Base-by-base conservation (phyloP, 2,888 invertebrate genomes). In the Ptilodon capucinus region DNA sequence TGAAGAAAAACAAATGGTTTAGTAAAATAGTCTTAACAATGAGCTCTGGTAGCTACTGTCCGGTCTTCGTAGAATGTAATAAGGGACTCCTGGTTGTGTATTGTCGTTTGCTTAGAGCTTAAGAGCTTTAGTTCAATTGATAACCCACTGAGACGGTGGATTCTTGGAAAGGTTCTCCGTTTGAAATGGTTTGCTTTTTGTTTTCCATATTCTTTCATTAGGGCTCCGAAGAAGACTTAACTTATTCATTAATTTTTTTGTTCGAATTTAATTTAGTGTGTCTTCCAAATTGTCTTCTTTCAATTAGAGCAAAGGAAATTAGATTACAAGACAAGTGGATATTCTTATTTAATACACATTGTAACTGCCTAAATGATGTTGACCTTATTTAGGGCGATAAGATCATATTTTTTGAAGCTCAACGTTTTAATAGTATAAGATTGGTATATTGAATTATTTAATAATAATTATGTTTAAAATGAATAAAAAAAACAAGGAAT, bases 31-130 rank as follows among this genome's bases (percentile, higher is more conserved):
- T 68, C 61, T 47, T 59, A 69, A 84, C 84, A 85, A 86, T 79
- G 73, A 68, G 64, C 75, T 70, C 68, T 57, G 74, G 76, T 74
- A 59, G 64, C 61, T 51, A 51, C 60, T 76, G 78, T 80, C 76
- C 74, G 65, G 81, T 82, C 86, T 87, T 81, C 80, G 81, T 74
- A 58, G 73, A 81, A 76, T 73, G 57, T 73, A 81, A 76, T 84
- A 82, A 85, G 67, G 71, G 76, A 71, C 81, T 83, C 77, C 83
- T 78, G 80, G 66, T 68, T 59, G 50, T 58, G 69, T 67, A 76
- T 88, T 86, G 84, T 86, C 70, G 69, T 69, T 76, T 68, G 56
- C 40, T 70, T 66, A 57, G 61, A 70, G 60, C 79, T 81, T 82
- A 77, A 75, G 83, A 77, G 79, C 57, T 77, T 70, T 74, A 71